Percentiles rank a stretch among this genome's conserved stretches.
phyloP scores from a whole-genome alignment of 2,888 invertebrate species.

The Spisula solida region DNA sequence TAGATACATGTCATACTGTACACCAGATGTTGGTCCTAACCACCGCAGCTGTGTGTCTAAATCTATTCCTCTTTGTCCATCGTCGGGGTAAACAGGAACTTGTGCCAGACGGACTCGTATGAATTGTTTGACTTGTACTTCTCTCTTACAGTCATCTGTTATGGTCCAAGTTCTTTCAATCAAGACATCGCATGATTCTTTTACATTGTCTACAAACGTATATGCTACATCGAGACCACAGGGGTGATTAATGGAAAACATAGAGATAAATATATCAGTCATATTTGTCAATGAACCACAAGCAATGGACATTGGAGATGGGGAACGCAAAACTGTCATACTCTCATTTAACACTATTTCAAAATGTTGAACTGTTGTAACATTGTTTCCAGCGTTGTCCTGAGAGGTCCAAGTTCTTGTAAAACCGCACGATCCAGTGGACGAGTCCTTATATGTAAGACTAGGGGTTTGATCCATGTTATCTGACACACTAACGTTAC shows the following conservation, averaged over 20 bases:
- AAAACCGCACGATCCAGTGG: constrained; percentile 24
- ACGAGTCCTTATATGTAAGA: constrained; percentile 14
- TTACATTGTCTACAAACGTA: neutral
- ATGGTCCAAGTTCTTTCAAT: constrained; percentile 48
- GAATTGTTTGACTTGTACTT: constrained; percentile 22
- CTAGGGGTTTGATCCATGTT: constrained; percentile 31
- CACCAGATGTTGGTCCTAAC: neutral
- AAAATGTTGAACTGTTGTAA: constrained; percentile 16
- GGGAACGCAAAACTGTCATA: constrained; percentile 18
- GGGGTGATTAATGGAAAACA: constrained; percentile 38
- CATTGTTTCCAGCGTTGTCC: constrained; percentile 45
- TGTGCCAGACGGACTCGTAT: constrained; percentile 40
- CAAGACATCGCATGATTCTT: constrained; percentile 29
- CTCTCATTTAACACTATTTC: neutral
- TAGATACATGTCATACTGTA: constrained; percentile 30
- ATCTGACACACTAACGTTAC: constrained; percentile 41
- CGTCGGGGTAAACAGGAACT: constrained; percentile 48
- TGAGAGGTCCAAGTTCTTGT: constrained; percentile 43
- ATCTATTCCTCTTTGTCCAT: constrained; percentile 50
- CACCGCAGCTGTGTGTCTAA: constrained; percentile 40
- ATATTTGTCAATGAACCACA: constrained; percentile 47
- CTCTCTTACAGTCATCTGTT: constrained; percentile 36
- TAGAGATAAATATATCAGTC: constrained; percentile 31
- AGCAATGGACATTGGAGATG: constrained; percentile 18
- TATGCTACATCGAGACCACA: constrained; percentile 33